phyloP scores from a whole-genome alignment of 2,113 vertebrate genomes.

The Rousettus leschenaultii region DNA sequence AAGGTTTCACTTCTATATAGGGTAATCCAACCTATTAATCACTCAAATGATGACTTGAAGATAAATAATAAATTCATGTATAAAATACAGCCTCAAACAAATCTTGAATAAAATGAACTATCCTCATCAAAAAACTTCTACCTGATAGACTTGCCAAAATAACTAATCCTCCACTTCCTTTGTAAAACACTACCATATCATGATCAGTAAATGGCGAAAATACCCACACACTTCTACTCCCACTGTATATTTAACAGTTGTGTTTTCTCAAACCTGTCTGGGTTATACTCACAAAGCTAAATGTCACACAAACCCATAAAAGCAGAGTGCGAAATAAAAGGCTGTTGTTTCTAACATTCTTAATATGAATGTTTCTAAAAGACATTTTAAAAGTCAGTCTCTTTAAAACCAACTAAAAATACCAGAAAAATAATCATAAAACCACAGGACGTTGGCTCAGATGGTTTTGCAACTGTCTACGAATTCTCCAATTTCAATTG shows the following conservation, averaged over 20 bases:
- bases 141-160: neutral
- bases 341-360: neutral
- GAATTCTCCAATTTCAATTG: neutral
- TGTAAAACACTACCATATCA: neutral
- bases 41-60: neutral
- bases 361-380: neutral
- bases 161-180: neutral
- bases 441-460: neutral
- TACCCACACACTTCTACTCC: neutral
- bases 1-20: neutral
- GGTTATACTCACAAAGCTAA: neutral
- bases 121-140: neutral
- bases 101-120: neutral
- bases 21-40: neutral
- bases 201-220: neutral
- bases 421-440: neutral
- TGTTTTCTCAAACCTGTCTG: neutral
- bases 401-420: slow-evolving; percentile 34
- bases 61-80: neutral
- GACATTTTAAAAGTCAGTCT: neutral
- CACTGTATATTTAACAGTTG: neutral
- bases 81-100: neutral
- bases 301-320: neutral
- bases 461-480: neutral
- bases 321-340: neutral